phyloP scores from a whole-genome alignment of 2,888 invertebrate genomes.

The Dioctria linearis region DNA sequence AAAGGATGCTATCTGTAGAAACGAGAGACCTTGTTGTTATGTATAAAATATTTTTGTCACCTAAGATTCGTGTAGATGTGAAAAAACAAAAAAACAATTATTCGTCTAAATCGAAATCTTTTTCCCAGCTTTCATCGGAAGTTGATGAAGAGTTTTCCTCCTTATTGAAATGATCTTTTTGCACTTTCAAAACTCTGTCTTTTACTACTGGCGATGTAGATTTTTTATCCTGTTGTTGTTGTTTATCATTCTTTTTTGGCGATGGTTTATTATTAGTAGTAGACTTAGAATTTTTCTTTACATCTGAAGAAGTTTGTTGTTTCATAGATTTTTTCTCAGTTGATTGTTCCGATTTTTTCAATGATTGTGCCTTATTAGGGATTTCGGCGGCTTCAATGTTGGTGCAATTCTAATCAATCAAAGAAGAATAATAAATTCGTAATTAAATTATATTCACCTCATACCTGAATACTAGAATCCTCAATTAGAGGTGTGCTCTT shows the following conservation, averaged over 20 bases:
- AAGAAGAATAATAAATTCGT: constrained; percentile 3
- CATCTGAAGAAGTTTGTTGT: constrained; percentile 1
- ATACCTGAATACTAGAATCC: constrained; percentile 32
- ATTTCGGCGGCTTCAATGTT: background rate
- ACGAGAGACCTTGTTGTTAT: background rate
- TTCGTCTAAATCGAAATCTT: constrained; percentile 73
- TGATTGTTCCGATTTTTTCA: constrained; percentile 19
- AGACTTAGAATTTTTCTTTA: constrained; percentile 34
- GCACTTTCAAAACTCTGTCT: constrained; percentile 57
- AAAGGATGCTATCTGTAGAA: background rate
- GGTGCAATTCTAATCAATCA: background rate
- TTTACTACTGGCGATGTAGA: constrained; percentile 38
- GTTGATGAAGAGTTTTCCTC: constrained; percentile 66
- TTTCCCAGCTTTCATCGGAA: constrained; percentile 76
- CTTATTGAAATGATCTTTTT: constrained; percentile 62
- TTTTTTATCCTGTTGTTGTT: background rate
- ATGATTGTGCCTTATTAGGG: background rate
- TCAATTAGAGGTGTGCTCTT: constrained; percentile 55
- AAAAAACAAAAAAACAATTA: constrained; percentile 31
- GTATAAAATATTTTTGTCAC: background rate
- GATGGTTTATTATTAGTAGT: constrained; percentile 30
- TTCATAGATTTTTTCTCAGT: constrained; percentile 8
- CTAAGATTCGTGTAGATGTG: background rate
- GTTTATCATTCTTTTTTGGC: constrained; percentile 44
- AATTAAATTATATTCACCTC: background rate